Evolutionary conservation across 2,888 invertebrate species (phyloP), one percentile per base, ranked within the genome.

Genomic region (Zhuqinia jingwanae): DNA sequence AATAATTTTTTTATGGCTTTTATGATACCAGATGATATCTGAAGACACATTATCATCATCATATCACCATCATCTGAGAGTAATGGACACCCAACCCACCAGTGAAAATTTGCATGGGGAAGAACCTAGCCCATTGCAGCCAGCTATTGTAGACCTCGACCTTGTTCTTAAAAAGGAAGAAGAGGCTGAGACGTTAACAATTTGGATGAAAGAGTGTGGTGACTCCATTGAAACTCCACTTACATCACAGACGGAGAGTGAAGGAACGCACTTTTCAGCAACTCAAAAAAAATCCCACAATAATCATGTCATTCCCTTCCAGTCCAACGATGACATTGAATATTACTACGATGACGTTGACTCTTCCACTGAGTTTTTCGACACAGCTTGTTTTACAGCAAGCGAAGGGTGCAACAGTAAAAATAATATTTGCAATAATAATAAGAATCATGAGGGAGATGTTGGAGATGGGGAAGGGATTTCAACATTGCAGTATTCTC

Each of bases 141-240:
- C 15, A 56, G 3, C 56, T 2, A 1, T 20, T 2, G 2, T 5
- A 20, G 56, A 20, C 15, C 56, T 56, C 20, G 56, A 56, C 3
- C 22, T 13, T 56, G 11, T 5, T 2, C 3, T 2, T 20, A 20
- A 17, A 3, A 56, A 20, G 2, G 56, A 60, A 13, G 60, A 27
- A 15, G 60, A 60, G 8, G n/a, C n/a, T n/a, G n/a, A n/a, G n/a
- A 25, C 27, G 25, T 17, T 50, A 45, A 70, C 47, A 30, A 30
- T 45, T 65, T 81, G 27, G 53, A 70, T 20, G 47, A 75, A 22
- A n/a, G 47, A n/a, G n/a, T n/a, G n/a, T n/a, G n/a, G 36, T 22
- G 53, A 20, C 22, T 58, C 47, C 10, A 22, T 15, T 82, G 58
- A 15, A 20, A 17, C 1, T 42, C 8, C 17, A 15, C 17, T 68